These are phyloP conservation scores for Pachypeltis micranthus DNA, from an alignment of 1,140 invertebrate species.

Conservation along the genomic window DNA sequence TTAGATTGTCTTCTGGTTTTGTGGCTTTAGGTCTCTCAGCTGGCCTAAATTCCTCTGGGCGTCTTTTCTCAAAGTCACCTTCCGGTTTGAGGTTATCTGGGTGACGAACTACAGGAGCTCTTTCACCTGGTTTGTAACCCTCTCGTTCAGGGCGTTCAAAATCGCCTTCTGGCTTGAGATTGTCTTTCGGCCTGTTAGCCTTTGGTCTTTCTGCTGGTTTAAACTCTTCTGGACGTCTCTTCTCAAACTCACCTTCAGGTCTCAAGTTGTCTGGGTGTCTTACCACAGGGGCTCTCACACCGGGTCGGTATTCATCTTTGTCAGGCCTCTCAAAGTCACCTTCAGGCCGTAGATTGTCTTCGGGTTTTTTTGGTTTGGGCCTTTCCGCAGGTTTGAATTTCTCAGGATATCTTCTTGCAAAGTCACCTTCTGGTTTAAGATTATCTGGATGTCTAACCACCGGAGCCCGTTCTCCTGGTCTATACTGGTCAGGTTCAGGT, in stretches of 20 bases:
- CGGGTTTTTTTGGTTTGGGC: constrained; percentile 42
- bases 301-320: constrained; percentile 29
- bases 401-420: constrained; percentile 35
- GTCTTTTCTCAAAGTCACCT: constrained; percentile 42
- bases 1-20: constrained; percentile 44
- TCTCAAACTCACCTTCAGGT: constrained; percentile 43
- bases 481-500: constrained; percentile 27
- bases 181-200: constrained; percentile 39
- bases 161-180: constrained; percentile 49
- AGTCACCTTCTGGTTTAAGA: constrained; percentile 35
- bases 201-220: constrained; percentile 35
- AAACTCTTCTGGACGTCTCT: constrained; percentile 29
- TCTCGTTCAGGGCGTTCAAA: constrained; percentile 43
- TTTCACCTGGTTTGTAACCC: constrained; percentile 32
- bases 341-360: constrained; percentile 49
- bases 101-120: constrained; percentile 35
- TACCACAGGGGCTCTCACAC: constrained; percentile 26
- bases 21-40: constrained; percentile 27
- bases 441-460: constrained; percentile 39
- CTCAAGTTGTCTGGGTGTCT: constrained; percentile 39
- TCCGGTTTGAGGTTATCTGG: constrained; percentile 44
- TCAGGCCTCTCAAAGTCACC: constrained; percentile 42
- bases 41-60: constrained; percentile 33
- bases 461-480: constrained; percentile 37
- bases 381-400: constrained; percentile 36